These are phyloP conservation scores for Troides helena DNA, from an alignment of 2,888 invertebrate species.

Conservation along the genomic window DNA sequence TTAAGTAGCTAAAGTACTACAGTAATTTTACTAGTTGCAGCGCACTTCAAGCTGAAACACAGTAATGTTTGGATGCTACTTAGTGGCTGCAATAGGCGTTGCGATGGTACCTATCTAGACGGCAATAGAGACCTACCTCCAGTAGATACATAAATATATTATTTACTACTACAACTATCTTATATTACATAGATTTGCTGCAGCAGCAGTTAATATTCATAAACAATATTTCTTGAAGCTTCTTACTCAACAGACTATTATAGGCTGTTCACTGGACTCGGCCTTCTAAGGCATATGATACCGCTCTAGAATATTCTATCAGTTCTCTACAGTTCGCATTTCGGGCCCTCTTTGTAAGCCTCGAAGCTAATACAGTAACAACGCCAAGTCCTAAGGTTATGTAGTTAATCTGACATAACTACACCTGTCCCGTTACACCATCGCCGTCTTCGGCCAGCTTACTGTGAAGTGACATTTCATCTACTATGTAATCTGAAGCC, in stretches of 20 bases:
- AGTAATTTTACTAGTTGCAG: no score
- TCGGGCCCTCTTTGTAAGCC: conserved; percentile 21
- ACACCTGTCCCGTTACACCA: conserved; percentile 7
- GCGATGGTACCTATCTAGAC: no score
- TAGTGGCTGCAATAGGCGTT: no score
- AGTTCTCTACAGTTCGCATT: conserved; percentile 16
- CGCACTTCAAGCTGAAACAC: no score
- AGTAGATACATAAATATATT: no score
- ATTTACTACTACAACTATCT: no score
- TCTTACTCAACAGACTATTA: background rate
- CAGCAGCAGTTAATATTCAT: background rate
- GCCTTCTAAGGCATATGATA: conserved; percentile 8
- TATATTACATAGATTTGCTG: background rate
- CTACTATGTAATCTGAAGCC: conserved; percentile 14
- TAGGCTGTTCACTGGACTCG: background rate
- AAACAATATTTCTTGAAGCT: background rate
- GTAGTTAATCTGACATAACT: conserved; percentile 24
- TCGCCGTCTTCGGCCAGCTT: conserved; percentile 19
- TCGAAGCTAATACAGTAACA: conserved; percentile 27
- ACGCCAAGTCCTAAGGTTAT: conserved; percentile 23
- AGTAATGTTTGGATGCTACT: no score
- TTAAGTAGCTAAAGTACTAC: no score
- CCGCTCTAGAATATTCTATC: conserved; percentile 28
- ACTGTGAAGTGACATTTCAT: conserved; percentile 25
- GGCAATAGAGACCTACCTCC: no score